A percentile compares a stretch with the other conserved stretches of the same genome.
Conservation (phyloP, 2,888 invertebrate genomes). For the Acleris cristana region DNA sequence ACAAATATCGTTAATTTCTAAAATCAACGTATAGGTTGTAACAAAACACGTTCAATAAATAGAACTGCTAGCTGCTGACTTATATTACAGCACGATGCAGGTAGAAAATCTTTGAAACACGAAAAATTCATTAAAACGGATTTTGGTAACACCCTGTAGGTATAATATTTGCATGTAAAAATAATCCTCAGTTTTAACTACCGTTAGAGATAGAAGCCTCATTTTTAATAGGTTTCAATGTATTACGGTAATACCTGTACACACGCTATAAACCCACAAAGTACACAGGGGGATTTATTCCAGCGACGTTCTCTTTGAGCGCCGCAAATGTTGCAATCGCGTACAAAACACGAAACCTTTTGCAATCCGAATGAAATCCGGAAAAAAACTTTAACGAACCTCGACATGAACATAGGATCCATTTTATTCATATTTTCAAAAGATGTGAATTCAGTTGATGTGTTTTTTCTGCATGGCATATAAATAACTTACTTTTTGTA, state of each 20-base stretch:
- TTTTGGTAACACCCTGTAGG: too few relatives aligned
- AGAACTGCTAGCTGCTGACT: too few relatives aligned
- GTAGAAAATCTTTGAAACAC: too few relatives aligned
- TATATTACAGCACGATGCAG: too few relatives aligned
- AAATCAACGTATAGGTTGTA: too few relatives aligned
- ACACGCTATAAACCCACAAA: conserved; percentile 67
- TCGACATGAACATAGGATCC: conserved; percentile 31
- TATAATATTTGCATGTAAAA: background rate
- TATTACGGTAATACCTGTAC: conserved; percentile 44
- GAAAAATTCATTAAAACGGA: too few relatives aligned
- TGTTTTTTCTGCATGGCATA: too few relatives aligned
- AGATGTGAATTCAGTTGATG: background rate
- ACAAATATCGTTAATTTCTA: too few relatives aligned
- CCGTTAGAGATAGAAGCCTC: too few relatives aligned
- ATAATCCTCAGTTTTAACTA: too few relatives aligned
- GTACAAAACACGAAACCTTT: conserved; percentile 50
- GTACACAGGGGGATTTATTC: conserved; percentile 56
- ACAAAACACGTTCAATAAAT: too few relatives aligned
- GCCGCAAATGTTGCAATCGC: conserved; percentile 45
- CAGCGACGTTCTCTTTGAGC: conserved; percentile 59
- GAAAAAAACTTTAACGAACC: conserved; percentile 52
- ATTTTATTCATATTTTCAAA: conserved; percentile 15
- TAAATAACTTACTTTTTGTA: too few relatives aligned
- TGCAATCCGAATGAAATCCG: conserved; percentile 46
- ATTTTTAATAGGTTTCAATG: conserved; percentile 27